Evolutionary conservation across 2,888 invertebrate genomes (phyloP).

Genomic region (Clivina fossor): DNA sequence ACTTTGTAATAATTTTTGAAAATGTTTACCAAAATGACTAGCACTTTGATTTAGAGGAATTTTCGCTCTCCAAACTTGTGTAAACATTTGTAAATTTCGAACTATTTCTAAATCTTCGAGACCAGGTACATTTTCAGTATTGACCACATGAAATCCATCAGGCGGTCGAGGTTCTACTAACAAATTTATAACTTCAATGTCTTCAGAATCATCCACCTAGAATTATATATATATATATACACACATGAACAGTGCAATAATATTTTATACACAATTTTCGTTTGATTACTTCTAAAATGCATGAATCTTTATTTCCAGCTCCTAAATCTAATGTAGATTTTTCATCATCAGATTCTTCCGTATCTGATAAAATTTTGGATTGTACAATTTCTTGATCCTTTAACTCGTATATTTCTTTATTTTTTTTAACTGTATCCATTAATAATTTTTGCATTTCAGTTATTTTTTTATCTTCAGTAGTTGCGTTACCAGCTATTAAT

Average conservation of each 20-base stretch:
- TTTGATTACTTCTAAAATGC: conserved; percentile 70
- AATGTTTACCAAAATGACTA: conserved; percentile 54
- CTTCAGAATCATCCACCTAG: conserved; percentile 80
- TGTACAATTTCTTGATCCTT: conserved; percentile 50
- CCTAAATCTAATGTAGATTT: conserved; percentile 69
- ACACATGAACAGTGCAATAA: not conserved
- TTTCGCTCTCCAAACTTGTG: conserved; percentile 76
- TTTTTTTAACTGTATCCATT: conserved; percentile 69
- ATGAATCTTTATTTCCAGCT: conserved; percentile 76
- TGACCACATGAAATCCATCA: conserved; percentile 76
- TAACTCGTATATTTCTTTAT: conserved; percentile 70
- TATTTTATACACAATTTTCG: not conserved
- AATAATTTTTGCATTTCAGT: conserved; percentile 70
- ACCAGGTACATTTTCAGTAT: conserved; percentile 76
- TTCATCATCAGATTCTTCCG: conserved; percentile 69
- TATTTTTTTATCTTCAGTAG: conserved; percentile 65
- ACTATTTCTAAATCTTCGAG: conserved; percentile 67
- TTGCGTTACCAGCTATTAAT: conserved; percentile 66
- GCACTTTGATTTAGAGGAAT: conserved; percentile 56
- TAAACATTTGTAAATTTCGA: conserved; percentile 78
- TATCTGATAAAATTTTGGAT: conserved; percentile 56
- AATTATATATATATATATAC: conserved; percentile 27
- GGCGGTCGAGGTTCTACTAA: conserved; percentile 75
- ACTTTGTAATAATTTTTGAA: conserved; percentile 66
- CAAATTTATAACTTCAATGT: conserved; percentile 72